Evolutionary conservation across 2,113 vertebrate genomes (phyloP).

Genomic region (Fregata magnificens): DNA sequence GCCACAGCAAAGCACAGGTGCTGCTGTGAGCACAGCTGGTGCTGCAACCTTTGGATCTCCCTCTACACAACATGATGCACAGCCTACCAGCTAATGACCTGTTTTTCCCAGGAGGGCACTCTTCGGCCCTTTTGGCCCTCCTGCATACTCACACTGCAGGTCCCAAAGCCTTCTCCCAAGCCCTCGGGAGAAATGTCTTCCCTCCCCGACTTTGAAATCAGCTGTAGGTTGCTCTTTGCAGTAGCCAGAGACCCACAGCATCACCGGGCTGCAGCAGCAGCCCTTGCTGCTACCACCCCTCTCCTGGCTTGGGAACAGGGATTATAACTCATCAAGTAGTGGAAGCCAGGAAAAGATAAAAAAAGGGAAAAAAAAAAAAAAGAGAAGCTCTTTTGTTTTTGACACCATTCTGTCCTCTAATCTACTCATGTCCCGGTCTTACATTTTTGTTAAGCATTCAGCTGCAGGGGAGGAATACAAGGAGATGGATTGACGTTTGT

Average conservation of each 20-base stretch:
- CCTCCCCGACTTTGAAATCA: not conserved
- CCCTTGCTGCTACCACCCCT: not conserved
- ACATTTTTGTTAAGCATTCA: not conserved
- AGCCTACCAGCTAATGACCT: not conserved
- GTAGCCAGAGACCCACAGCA: not conserved
- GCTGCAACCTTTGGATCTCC: not conserved
- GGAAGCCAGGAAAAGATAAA: not conserved
- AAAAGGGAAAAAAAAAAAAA: too few species aligned
- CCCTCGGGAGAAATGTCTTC: not conserved
- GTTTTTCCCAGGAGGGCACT: not conserved
- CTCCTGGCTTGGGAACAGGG: not conserved
- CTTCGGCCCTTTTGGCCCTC: not conserved
- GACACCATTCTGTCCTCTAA: not conserved
- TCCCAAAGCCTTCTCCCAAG: not conserved
- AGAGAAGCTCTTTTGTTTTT: not conserved
- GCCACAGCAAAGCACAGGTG: not conserved
- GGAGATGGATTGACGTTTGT: not conserved
- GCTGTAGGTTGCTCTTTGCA: not conserved
- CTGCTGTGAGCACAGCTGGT: not conserved
- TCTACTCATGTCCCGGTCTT: not conserved
- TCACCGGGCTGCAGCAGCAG: not conserved
- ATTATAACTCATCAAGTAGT: not conserved
- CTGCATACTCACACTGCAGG: accelerated
- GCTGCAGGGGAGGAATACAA: not conserved
- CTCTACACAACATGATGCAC: not conserved